These are phyloP conservation scores for Dicyrtomina minuta DNA, from an alignment of 2,888 invertebrate genomes.

Conservation along the genomic window DNA sequence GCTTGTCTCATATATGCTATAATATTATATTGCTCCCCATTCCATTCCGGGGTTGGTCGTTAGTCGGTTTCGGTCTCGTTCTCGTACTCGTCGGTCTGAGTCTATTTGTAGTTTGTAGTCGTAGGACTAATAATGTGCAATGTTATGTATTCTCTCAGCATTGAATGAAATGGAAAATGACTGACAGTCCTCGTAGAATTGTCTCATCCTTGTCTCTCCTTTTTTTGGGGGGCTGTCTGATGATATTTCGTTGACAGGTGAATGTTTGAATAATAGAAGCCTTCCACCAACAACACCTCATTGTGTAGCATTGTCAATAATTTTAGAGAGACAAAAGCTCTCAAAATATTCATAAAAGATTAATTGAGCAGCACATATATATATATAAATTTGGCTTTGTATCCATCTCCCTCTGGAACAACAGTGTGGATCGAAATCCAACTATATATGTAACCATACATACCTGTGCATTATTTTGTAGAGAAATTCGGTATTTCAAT, in stretches of 20 bases:
- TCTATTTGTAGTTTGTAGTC: too few species aligned
- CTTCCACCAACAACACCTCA: not conserved
- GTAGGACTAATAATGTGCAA: too few species aligned
- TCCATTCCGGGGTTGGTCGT: too few species aligned
- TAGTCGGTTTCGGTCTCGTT: too few species aligned
- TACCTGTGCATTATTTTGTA: too few species aligned
- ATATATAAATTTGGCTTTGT: too few species aligned
- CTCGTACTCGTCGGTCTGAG: too few species aligned
- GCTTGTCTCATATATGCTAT: too few species aligned
- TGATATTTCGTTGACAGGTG: conserved; percentile 24
- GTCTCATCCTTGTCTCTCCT: conserved; percentile 8
- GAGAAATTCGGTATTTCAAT: too few species aligned
- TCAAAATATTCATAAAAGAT: conserved; percentile 19
- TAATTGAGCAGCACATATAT: conserved; percentile 23
- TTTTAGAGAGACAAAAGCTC: conserved; percentile 10
- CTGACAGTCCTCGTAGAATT: not conserved
- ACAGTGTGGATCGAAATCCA: not conserved
- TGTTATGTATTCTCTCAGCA: not conserved
- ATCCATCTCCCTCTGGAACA: conserved; percentile 3
- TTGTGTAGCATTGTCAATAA: conserved; percentile 18
- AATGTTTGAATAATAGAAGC: conserved; percentile 22
- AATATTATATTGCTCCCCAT: too few species aligned
- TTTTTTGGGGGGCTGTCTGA: conserved; percentile 3
- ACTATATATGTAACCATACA: not conserved
- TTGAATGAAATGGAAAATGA: not conserved